Base-by-base conservation (phyloP, 2,113 vertebrate species). In the Sorex araneus region DNA sequence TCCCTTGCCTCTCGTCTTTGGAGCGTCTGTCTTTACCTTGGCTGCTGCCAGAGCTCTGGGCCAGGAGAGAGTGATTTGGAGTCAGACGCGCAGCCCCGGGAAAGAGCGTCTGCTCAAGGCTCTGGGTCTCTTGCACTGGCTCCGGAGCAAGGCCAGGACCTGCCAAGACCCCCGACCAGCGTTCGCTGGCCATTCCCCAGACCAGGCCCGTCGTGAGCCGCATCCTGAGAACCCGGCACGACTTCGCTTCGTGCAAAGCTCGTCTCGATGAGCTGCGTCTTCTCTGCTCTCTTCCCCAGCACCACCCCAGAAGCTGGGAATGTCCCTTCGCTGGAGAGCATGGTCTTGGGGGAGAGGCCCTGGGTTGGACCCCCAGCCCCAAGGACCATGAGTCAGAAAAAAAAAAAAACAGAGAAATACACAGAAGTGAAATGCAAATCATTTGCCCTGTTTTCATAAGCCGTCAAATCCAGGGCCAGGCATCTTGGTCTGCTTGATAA, bases 391-490 rank as follows among this genome's bases (percentile, higher is more conserved):
- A 60, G 18, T 57, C 15, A 57, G 15, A 57, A 57, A 57, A 47
- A 57, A 5, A 57, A 18, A 57, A n/a, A n/a, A n/a, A 19, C 54
- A 16, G 54, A 54, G 13, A 54, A 54, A 54, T 54, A 54, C 54
- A 54, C 13, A 54, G 3, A 7, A 69, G 32, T 19, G 28, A 83
- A 32, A 78, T 23, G 60, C 83, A 86, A 81, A 86, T 25, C 16
- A 54, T 89, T 83, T 45, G 12, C 63, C n/a, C 78, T 76, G 45
- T 69, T 86, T 92, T 87, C 70, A 80, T 92, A 88, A 94, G 84
- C 86, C 69, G 45, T 85, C 57, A 92, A 77, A 76, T 85, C 32
- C 71, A 92, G 82, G 80, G 80, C 73, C 66, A 84, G 18, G 13
- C 69, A 84, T 84, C 34, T 27, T 77, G 71, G 18, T 60, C 57